Percentiles rank a stretch among this genome's conserved stretches.
Conservation (phyloP, 2,888 invertebrate genomes). For the Apodemia mormo region DNA sequence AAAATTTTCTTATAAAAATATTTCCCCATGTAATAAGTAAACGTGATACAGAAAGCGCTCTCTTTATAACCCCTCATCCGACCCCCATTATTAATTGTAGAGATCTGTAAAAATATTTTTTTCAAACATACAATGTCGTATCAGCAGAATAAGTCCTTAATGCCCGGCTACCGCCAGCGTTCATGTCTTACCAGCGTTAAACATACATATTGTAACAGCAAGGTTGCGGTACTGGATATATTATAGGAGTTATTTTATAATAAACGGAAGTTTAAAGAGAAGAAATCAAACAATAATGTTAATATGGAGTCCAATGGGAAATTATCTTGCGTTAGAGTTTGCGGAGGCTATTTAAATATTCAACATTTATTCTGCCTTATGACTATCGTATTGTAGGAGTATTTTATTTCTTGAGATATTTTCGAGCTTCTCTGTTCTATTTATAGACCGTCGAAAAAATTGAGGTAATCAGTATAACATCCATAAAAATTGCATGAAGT, state of each 20-base stretch:
- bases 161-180: not conserved
- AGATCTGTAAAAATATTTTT: constrained; percentile 11
- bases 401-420: too few species aligned
- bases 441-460: too few species aligned
- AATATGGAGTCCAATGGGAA: not conserved
- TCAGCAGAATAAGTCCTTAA: not conserved
- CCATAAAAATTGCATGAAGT: too few species aligned
- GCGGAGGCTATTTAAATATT: not conserved
- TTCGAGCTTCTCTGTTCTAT: too few species aligned
- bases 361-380: not conserved
- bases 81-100: not conserved
- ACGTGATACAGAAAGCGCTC: not conserved
- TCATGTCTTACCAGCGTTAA: not conserved
- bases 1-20: too few species aligned
- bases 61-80: not conserved
- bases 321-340: not conserved
- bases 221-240: constrained; percentile 1
- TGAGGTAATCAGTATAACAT: too few species aligned
- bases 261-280: constrained; percentile 25
- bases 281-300: not conserved
- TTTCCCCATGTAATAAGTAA: too few species aligned
- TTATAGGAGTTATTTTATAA: not conserved
- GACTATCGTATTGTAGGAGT: too few species aligned
- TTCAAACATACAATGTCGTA: constrained; percentile 1
- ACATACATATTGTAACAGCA: constrained; percentile 11